Evolutionary conservation across 2,113 vertebrate species (phyloP).

Genomic region (Xiphophorus couchianus): DNA sequence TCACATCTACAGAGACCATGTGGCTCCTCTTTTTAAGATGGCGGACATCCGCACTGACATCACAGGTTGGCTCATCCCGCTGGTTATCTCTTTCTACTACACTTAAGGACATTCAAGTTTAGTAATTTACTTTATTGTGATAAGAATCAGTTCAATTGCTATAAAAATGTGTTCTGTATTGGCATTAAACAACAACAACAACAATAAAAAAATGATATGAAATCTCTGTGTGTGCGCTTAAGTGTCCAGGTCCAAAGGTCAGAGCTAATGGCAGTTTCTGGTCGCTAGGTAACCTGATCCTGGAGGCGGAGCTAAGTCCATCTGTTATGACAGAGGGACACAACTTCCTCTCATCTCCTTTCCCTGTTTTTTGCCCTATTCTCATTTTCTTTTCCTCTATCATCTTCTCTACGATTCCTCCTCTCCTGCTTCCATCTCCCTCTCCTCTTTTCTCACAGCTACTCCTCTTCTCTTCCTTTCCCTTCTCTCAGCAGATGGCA

Average conservation of each 20-base stretch:
- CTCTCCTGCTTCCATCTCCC: neutral
- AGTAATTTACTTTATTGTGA: neutral
- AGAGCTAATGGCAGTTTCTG: constrained; percentile 72
- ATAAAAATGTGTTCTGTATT: constrained; percentile 1
- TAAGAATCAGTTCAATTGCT: neutral
- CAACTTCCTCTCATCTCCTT: constrained; percentile 39
- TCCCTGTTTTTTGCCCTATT: neutral
- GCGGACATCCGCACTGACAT: constrained; percentile 90
- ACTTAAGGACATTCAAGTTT: neutral
- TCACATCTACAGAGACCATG: constrained; percentile 87
- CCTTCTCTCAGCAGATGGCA: constrained; percentile 68
- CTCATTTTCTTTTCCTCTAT: neutral
- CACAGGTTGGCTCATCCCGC: constrained; percentile 81
- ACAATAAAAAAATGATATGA: neutral
- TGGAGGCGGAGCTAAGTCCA: constrained; percentile 74
- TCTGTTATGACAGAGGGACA: constrained; percentile 76
- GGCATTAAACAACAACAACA: neutral
- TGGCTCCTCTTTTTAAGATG: constrained; percentile 93
- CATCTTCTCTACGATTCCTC: neutral
- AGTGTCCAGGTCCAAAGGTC: constrained; percentile 65
- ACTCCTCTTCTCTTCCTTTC: neutral
- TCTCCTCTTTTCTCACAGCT: neutral
- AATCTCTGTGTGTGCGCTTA: constrained; percentile 20
- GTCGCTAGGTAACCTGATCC: constrained; percentile 79
- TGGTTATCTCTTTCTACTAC: neutral